Evolutionary conservation across 2,888 invertebrate genomes (phyloP).

Genomic region (Chironomus riparius): DNA sequence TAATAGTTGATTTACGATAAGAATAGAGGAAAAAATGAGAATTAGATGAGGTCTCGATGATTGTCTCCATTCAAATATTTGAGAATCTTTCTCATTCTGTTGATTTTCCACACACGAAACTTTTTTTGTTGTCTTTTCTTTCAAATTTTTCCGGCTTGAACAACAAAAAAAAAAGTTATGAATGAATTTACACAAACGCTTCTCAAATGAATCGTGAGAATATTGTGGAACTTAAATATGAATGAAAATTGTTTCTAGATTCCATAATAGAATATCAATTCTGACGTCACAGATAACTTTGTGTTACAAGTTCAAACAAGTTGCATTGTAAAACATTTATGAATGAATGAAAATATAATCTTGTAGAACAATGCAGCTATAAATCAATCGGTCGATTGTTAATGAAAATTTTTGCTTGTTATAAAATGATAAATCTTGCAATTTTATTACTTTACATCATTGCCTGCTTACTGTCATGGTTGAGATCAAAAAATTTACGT

Average conservation of each 20-base stretch:
- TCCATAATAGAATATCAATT: too few relatives aligned
- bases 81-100: background rate
- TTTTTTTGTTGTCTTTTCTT: background rate
- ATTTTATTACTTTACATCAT: background rate
- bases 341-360: background rate
- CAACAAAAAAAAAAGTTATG: background rate
- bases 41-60: background rate
- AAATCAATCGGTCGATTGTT: conserved; percentile 21
- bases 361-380: conserved; percentile 13
- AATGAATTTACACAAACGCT: background rate
- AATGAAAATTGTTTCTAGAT: background rate
- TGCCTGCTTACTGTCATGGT: background rate
- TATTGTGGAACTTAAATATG: background rate
- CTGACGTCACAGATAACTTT: conserved; percentile 2
- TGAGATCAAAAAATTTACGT: background rate
- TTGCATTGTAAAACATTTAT: conserved; percentile 7
- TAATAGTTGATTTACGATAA: background rate
- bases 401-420: conserved; percentile 1
- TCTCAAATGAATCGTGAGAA: background rate
- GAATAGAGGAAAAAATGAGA: background rate
- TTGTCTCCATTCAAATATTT: background rate
- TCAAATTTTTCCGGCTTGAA: background rate
- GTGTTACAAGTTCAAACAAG: conserved; percentile 16
- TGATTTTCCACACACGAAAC: background rate
- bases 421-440: background rate